Conservation (phyloP, 2,888 invertebrate species). For the Miltochrista miniata region DNA sequence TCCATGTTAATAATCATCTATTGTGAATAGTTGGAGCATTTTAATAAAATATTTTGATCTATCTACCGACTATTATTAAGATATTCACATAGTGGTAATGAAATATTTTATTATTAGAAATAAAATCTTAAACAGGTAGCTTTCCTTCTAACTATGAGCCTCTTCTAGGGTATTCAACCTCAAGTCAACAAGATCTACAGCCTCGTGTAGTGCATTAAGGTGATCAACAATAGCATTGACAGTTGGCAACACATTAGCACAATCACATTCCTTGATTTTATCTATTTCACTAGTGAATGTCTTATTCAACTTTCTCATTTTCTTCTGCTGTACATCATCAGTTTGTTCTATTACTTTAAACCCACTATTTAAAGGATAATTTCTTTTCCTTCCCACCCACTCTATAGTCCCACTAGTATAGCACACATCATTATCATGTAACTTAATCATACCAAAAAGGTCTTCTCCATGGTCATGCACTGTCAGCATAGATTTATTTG, state of each 20-base stretch:
- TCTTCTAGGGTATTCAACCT: conserved; percentile 80
- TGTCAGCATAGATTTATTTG: conserved; percentile 43
- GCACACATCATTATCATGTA: conserved; percentile 73
- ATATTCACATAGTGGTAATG: not conserved
- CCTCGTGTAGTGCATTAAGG: conserved; percentile 81
- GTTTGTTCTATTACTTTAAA: conserved; percentile 65
- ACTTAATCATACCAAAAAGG: conserved; percentile 73
- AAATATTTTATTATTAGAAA: not conserved
- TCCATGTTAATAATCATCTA: conserved; percentile 17
- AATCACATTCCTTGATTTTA: conserved; percentile 63
- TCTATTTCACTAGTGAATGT: conserved; percentile 41
- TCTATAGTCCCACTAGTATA: conserved; percentile 77
- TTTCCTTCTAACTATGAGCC: conserved; percentile 44
- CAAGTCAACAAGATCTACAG: conserved; percentile 81
- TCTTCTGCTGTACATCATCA: conserved; percentile 45
- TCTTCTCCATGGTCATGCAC: conserved; percentile 43
- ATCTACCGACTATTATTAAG: not conserved
- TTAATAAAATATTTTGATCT: conserved; percentile 43
- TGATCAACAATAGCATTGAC: conserved; percentile 82
- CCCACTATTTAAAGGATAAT: conserved; percentile 71
- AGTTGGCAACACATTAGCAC: conserved; percentile 74
- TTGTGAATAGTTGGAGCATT: conserved; percentile 39
- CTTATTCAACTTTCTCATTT: conserved; percentile 48
- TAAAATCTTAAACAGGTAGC: not conserved
- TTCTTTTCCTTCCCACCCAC: conserved; percentile 75